These are phyloP conservation scores for Tenthredo distinguenda DNA, from an alignment of 2,888 invertebrate species.

Conservation along the genomic window DNA sequence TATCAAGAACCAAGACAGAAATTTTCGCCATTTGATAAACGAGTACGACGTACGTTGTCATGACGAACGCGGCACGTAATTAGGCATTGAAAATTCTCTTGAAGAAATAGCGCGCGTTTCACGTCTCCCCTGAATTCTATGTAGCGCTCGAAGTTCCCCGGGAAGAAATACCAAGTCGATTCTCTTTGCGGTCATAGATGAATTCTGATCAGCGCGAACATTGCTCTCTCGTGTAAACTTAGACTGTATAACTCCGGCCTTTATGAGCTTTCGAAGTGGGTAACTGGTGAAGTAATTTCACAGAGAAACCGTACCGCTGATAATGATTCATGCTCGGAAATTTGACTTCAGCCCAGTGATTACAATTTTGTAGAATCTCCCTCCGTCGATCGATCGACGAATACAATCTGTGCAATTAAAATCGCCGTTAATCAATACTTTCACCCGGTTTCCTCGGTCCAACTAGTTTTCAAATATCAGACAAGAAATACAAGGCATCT, in stretches of 20 bases:
- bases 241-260: slow-evolving; percentile 17
- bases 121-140: background rate
- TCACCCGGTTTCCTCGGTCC: too few species aligned
- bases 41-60: background rate
- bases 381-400: background rate
- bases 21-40: background rate
- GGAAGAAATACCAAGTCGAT: background rate
- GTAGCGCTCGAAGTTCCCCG: background rate
- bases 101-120: background rate
- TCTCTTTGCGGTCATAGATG: background rate
- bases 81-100: background rate
- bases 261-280: slow-evolving; percentile 5
- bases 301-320: slow-evolving; percentile 8
- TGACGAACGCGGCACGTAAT: background rate
- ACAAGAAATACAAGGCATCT: background rate
- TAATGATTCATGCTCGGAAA: background rate
- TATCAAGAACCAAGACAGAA: background rate
- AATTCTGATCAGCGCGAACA: background rate
- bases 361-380: background rate
- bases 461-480: background rate
- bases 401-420: background rate
- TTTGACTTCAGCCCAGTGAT: background rate
- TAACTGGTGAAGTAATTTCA: slow-evolving; percentile 6
- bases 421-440: background rate
- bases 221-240: slow-evolving; percentile 22